phyloP scores from a whole-genome alignment of 2,888 invertebrate species.

The Cylindroiulus punctatus region DNA sequence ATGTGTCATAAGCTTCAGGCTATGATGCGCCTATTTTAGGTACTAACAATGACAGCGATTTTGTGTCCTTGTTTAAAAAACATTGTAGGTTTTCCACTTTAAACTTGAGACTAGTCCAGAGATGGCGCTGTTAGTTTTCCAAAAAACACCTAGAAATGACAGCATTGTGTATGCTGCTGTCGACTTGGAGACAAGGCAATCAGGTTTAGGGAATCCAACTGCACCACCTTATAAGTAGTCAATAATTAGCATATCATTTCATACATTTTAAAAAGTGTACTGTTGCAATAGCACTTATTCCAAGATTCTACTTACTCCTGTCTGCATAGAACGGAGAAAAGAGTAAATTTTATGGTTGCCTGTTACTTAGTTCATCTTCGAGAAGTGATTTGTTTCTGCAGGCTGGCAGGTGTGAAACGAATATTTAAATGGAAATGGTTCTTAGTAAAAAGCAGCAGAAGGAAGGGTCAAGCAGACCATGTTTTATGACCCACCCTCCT shows the following conservation, averaged over 20 bases:
- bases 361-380: conserved; percentile 29
- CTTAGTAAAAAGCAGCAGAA: neutral
- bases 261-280: neutral
- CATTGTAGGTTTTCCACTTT: too few relatives aligned
- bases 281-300: neutral
- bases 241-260: neutral
- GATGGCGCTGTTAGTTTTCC: too few relatives aligned
- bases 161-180: too few relatives aligned
- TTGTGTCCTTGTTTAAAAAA: too few relatives aligned
- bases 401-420: conserved; percentile 28
- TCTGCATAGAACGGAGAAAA: neutral
- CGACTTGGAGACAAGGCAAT: neutral
- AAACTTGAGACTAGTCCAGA: too few relatives aligned
- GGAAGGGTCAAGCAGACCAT: neutral
- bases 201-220: neutral
- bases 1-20: too few relatives aligned
- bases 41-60: too few relatives aligned
- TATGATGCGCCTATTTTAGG: too few relatives aligned
- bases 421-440: conserved; percentile 24
- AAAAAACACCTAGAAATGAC: too few relatives aligned
- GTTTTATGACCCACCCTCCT: conserved; percentile 8
- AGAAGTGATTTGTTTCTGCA: conserved; percentile 14
- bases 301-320: too few relatives aligned
- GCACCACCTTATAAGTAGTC: neutral
- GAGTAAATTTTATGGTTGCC: neutral